Conservation (phyloP, 2,888 invertebrate species). For the Lordiphosa andalusiaca region DNA sequence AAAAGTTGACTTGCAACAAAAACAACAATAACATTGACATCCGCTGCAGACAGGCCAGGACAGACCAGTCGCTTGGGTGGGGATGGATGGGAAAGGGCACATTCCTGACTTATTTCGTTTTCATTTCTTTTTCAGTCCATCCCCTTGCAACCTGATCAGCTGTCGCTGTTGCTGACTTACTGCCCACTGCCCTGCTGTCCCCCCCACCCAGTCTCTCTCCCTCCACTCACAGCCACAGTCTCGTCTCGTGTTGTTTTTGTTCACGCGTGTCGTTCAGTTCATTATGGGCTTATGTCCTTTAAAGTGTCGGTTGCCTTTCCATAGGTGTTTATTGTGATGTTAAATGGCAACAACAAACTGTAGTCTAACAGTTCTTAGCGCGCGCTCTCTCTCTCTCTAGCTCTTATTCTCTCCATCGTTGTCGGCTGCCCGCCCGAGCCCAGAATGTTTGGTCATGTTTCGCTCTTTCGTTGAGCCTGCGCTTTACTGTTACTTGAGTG, state of each 20-base stretch:
- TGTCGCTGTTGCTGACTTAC: slow-evolving; percentile 56
- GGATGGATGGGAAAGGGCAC: slow-evolving; percentile 4
- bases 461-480: slow-evolving; percentile 31
- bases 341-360: slow-evolving; percentile 57
- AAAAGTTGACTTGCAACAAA: slow-evolving; percentile 54
- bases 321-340: slow-evolving; percentile 64
- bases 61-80: slow-evolving; percentile 1
- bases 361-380: slow-evolving; percentile 47
- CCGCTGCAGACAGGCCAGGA: slow-evolving; percentile 27
- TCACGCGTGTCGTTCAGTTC: slow-evolving; percentile 61
- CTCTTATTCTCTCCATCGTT: slow-evolving; percentile 1
- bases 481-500: slow-evolving; percentile 14
- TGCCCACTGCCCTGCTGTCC: slow-evolving; percentile 40
- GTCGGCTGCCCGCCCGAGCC: slow-evolving; percentile 6
- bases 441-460: slow-evolving; percentile 42
- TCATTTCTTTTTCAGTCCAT: slow-evolving; percentile 44
- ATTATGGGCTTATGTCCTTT: slow-evolving; percentile 63
- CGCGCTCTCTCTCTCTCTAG: neutral
- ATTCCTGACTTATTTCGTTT: slow-evolving; percentile 21
- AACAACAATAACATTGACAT: slow-evolving; percentile 11
- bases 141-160: slow-evolving; percentile 72
- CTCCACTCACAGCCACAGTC: slow-evolving; percentile 3
- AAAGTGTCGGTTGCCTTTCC: slow-evolving; percentile 49
- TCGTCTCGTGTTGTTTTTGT: slow-evolving; percentile 14
- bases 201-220: slow-evolving; percentile 5